phyloP scores from a whole-genome alignment of 2,797 vertebrate species.

The Hypotaenidia okinawae region DNA sequence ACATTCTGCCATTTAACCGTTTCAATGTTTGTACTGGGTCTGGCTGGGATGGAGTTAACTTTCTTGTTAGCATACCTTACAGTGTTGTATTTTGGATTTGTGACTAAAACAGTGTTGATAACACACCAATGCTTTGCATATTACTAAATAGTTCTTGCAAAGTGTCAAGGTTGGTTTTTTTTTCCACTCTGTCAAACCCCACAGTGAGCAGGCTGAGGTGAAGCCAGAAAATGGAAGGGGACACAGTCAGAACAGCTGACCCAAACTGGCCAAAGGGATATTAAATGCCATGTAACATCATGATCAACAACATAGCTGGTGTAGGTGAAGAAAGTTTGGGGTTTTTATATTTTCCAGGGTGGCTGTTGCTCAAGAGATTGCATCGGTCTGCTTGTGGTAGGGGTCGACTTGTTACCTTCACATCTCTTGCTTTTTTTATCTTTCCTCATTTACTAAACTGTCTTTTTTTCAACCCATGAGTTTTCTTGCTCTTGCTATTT shows the following conservation, averaged over 20 bases:
- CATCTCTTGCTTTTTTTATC: neutral
- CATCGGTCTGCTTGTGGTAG: neutral
- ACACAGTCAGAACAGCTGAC: neutral
- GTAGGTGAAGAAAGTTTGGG: neutral
- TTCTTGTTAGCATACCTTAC: neutral
- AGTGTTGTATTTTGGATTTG: neutral
- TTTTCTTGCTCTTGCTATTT: neutral
- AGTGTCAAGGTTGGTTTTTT: neutral
- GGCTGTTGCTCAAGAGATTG: neutral
- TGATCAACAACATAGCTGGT: neutral
- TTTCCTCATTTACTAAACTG: neutral
- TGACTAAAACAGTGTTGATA: neutral
- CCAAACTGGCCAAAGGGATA: neutral
- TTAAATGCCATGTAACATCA: neutral
- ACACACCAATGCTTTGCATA: neutral
- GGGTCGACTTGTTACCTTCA: neutral
- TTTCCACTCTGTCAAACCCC: neutral
- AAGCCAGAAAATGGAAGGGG: neutral
- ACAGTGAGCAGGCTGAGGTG: neutral
- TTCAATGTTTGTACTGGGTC: neutral
- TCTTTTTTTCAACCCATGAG: neutral
- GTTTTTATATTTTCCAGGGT: neutral
- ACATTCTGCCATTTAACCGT: neutral
- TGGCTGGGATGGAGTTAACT: neutral
- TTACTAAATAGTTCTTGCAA: neutral